phyloP scores from a whole-genome alignment of 2,113 vertebrate species.

The Pongo abelii region DNA sequence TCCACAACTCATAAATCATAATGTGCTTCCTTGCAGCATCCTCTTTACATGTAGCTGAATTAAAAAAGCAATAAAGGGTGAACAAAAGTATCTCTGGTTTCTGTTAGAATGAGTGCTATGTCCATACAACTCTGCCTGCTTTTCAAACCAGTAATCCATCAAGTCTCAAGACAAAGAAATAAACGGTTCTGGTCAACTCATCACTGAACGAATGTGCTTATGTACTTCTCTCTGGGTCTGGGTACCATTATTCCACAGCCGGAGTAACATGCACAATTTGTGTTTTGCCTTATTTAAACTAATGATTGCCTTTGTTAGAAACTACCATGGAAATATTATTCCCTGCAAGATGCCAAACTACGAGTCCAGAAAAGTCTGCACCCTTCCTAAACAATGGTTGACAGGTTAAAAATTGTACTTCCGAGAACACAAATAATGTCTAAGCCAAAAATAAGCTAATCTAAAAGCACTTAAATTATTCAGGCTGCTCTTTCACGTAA shows the following conservation, averaged over 20 bases:
- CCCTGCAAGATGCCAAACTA: neutral
- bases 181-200: neutral
- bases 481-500: neutral
- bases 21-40: neutral
- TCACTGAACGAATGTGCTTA: neutral
- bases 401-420: conserved; percentile 13
- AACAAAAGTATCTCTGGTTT: neutral
- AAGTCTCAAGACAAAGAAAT: conserved; percentile 31
- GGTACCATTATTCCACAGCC: neutral
- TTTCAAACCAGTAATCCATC: conserved; percentile 35
- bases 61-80: conserved; percentile 12
- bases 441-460: neutral
- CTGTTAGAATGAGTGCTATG: neutral
- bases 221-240: neutral
- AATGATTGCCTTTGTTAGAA: conserved; percentile 2
- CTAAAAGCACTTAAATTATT: conserved; percentile 47
- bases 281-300: conserved; percentile 20
- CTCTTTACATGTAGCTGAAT: conserved; percentile 46
- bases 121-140: conserved; percentile 31
- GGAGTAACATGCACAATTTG: neutral
- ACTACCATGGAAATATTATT: neutral
- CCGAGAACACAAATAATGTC: neutral
- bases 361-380: neutral
- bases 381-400: neutral
- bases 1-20: conserved; percentile 57